Conservation (phyloP, 2,113 vertebrate species). For the Serilophus lunatus region DNA sequence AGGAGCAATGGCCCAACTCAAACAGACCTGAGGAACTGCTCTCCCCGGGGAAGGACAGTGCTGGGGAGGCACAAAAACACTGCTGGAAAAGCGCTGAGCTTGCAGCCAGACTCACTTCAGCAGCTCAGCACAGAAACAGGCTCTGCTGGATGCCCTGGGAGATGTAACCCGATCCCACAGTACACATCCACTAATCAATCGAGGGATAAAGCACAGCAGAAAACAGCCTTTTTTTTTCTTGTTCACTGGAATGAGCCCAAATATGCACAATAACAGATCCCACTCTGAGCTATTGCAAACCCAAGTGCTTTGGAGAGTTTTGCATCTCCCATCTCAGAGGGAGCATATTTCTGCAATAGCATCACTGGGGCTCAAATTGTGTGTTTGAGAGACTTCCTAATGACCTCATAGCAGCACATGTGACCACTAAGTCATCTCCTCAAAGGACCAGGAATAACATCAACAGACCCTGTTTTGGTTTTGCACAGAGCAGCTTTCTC, state of each 20-base stretch:
- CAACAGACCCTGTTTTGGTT: slow-evolving; percentile 48
- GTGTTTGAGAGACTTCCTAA: slow-evolving; percentile 58
- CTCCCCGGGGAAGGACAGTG: background rate
- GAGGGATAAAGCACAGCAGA: slow-evolving; percentile 9
- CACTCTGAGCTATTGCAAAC: background rate
- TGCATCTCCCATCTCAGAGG: slow-evolving; percentile 5
- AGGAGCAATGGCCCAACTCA: background rate
- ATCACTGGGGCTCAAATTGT: slow-evolving; percentile 31
- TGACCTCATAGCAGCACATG: slow-evolving; percentile 66
- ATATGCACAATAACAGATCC: slow-evolving; percentile 44
- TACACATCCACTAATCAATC: slow-evolving; percentile 10
- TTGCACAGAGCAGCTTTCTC: slow-evolving; percentile 11
- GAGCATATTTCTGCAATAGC: slow-evolving; percentile 54
- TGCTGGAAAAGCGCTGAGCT: slow-evolving; percentile 25
- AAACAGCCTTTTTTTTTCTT: background rate
- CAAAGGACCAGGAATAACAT: slow-evolving; percentile 59
- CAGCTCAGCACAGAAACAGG: background rate
- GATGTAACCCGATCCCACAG: background rate
- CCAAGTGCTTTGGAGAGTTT: background rate
- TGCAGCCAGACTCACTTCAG: background rate
- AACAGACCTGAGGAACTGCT: background rate
- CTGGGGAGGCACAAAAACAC: background rate
- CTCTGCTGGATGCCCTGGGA: slow-evolving; percentile 29
- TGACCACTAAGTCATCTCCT: slow-evolving; percentile 66
- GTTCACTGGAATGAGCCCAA: slow-evolving; percentile 23